Percentiles rank a stretch among this genome's conserved stretches.
phyloP scores from a whole-genome alignment of 2,113 vertebrate species.

The Python bivittatus region DNA sequence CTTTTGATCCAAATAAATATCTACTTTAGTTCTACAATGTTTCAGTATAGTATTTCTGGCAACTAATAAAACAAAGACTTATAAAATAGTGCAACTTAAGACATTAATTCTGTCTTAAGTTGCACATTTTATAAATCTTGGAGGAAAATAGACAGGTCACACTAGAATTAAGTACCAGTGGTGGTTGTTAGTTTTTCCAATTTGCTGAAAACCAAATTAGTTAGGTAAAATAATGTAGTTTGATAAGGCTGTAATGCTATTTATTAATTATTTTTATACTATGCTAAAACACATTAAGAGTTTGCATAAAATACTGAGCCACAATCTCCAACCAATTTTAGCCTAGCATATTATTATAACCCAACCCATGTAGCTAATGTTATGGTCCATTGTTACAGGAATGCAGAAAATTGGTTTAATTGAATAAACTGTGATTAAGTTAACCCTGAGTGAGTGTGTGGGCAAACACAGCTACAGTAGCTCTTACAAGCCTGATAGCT shows the following conservation, averaged over 20 bases:
- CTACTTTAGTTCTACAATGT: too few relatives aligned
- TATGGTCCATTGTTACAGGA: not conserved
- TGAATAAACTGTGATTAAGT: not conserved
- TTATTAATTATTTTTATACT: not conserved
- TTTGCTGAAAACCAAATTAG: too few relatives aligned
- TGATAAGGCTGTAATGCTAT: not conserved
- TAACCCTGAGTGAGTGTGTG: not conserved
- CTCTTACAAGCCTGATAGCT: not conserved
- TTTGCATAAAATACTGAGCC: not conserved
- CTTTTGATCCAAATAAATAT: too few relatives aligned
- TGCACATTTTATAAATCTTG: too few relatives aligned
- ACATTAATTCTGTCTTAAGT: too few relatives aligned
- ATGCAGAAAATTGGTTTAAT: not conserved
- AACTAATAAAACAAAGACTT: too few relatives aligned
- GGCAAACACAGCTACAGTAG: not conserved
- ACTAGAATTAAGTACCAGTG: too few relatives aligned
- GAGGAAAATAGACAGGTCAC: too few relatives aligned
- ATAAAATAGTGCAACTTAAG: too few relatives aligned
- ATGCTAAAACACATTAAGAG: not conserved
- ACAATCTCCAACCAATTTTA: not conserved
- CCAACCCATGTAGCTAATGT: not conserved
- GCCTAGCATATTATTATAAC: not conserved
- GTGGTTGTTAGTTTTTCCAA: too few relatives aligned
- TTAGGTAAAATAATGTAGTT: too few relatives aligned
- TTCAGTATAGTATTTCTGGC: too few relatives aligned